Conservation (phyloP, 2,888 invertebrate species). For the Parasteatoda lunata region DNA sequence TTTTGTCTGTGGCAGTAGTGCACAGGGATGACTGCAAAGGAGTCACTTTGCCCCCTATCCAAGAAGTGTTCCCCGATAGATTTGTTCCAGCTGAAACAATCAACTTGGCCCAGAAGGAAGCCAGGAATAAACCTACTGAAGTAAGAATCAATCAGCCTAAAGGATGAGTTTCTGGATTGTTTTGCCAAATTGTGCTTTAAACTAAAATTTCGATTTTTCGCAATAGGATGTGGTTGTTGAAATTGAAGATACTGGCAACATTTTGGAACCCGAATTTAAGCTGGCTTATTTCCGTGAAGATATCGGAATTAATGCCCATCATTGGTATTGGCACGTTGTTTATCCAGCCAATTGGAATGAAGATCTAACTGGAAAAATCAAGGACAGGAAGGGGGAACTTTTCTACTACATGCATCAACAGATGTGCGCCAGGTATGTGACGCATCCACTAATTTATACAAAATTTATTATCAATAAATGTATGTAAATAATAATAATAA, state of each 20-base stretch:
- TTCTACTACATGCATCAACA: conserved; percentile 89
- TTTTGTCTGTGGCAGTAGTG: conserved; percentile 83
- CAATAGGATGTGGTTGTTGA: conserved; percentile 72
- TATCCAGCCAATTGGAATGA: conserved; percentile 84
- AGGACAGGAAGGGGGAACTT: conserved; percentile 85
- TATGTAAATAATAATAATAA: conserved; percentile 1
- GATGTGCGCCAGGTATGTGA: conserved; percentile 79
- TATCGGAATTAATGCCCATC: conserved; percentile 88
- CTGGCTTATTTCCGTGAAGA: conserved; percentile 90
- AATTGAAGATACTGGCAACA: conserved; percentile 81
- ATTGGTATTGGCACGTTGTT: conserved; percentile 94
- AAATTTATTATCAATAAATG: not conserved
- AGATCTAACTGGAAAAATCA: conserved; percentile 77
- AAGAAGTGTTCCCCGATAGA: conserved; percentile 87
- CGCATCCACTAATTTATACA: not conserved
- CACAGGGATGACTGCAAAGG: conserved; percentile 84
- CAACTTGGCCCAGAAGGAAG: conserved; percentile 81
- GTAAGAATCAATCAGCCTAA: conserved; percentile 20
- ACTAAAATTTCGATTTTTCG: not conserved
- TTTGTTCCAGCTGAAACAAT: conserved; percentile 86
- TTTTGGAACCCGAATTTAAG: conserved; percentile 84
- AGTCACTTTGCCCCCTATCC: conserved; percentile 82
- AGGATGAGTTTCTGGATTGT: not conserved
- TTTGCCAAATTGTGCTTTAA: not conserved
- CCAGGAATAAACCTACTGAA: conserved; percentile 74